Evolutionary conservation across 2,888 invertebrate species (phyloP).

Genomic region (Drosophila ustulata): DNA sequence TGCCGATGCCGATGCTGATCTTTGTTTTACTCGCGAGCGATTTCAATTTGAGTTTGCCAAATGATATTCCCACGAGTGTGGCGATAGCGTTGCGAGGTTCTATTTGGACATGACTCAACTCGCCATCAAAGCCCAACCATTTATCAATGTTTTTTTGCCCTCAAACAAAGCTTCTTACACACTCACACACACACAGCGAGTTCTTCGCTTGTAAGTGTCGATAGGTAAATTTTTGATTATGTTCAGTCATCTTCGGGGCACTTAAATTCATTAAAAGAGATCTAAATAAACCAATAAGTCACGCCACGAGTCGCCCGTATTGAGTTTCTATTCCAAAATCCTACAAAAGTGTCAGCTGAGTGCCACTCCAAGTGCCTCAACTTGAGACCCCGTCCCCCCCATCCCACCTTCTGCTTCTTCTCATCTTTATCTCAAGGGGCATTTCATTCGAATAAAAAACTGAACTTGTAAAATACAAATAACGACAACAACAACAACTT

Average conservation of each 20-base stretch:
- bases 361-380: slow-evolving; percentile 66
- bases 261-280: slow-evolving; percentile 79
- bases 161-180: slow-evolving; percentile 56
- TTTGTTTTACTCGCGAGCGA: slow-evolving; percentile 63
- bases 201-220: slow-evolving; percentile 44
- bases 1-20: slow-evolving; percentile 48
- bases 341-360: slow-evolving; percentile 77
- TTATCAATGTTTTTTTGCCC: slow-evolving; percentile 44
- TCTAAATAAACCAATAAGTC: slow-evolving; percentile 80
- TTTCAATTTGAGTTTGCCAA: slow-evolving; percentile 69
- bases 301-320: slow-evolving; percentile 76
- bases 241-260: slow-evolving; percentile 72
- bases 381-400: slow-evolving; percentile 18
- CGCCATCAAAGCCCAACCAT: slow-evolving; percentile 36
- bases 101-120: slow-evolving; percentile 57
- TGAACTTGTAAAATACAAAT: slow-evolving; percentile 24
- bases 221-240: slow-evolving; percentile 67
- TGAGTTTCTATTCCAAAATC: slow-evolving; percentile 73
- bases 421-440: slow-evolving; percentile 33
- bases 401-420: neutral
- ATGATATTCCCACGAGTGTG: slow-evolving; percentile 68
- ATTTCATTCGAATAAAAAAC: slow-evolving; percentile 35
- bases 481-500: slow-evolving; percentile 27
- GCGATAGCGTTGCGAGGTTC: slow-evolving; percentile 31
- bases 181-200: slow-evolving; percentile 3